These are phyloP conservation scores for Hymenochirus boettgeri DNA, from an alignment of 2,113 vertebrate species.

Conservation along the genomic window DNA sequence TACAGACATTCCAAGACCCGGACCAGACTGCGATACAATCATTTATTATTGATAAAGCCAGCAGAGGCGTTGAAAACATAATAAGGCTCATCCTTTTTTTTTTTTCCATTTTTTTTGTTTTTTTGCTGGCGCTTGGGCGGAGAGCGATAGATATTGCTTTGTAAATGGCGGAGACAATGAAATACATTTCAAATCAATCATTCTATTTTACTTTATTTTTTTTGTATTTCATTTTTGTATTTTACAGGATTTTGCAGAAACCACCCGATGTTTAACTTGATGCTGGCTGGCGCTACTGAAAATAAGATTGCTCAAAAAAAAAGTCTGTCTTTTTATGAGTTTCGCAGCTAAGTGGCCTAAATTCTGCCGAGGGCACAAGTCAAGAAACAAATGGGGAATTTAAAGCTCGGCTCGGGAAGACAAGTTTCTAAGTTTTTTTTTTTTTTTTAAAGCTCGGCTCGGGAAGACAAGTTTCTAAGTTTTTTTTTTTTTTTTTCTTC, in stretches of 20 bases:
- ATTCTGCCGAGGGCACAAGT: slow-evolving; percentile 18
- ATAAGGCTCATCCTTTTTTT: slow-evolving; percentile 8
- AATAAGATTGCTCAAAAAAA: not conserved
- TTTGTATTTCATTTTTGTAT: not conserved
- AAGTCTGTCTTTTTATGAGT: slow-evolving; percentile 19
- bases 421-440: slow-evolving; percentile 20
- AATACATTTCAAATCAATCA: slow-evolving; percentile 32
- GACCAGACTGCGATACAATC: slow-evolving; percentile 1
- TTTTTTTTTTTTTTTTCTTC: no score
- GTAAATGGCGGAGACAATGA: slow-evolving; percentile 18
- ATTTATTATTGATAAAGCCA: slow-evolving; percentile 27
- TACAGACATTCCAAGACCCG: slow-evolving; percentile 1
- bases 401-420: slow-evolving; percentile 12
- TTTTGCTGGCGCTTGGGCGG: not conserved
- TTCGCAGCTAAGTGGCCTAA: slow-evolving; percentile 25
- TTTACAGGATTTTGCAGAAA: slow-evolving; percentile 7
- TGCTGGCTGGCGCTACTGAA: not conserved
- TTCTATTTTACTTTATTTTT: no score
- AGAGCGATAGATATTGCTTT: slow-evolving; percentile 21
- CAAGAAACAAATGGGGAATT: slow-evolving; percentile 25
- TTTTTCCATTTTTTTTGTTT: no score
- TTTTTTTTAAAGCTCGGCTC: slow-evolving; percentile 13
- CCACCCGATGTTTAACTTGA: slow-evolving; percentile 29
- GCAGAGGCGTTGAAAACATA: slow-evolving; percentile 7
- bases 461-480: slow-evolving; percentile 20